Evolutionary conservation across 2,888 invertebrate species (phyloP).

Genomic region (Agonum fuliginosum): DNA sequence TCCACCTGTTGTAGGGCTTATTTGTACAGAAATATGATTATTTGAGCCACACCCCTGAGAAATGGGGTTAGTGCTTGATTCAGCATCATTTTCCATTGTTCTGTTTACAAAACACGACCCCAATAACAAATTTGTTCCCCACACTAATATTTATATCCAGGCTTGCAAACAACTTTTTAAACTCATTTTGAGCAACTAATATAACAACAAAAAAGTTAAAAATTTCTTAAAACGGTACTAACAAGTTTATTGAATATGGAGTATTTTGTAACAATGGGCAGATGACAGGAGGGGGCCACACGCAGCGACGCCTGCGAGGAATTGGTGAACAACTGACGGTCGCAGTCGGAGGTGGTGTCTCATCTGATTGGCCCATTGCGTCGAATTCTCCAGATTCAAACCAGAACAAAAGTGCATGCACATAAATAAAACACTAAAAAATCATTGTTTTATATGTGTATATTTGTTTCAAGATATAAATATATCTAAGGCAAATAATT

Average conservation of each 20-base stretch:
- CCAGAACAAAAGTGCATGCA: not conserved
- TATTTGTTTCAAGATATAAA: slow-evolving; percentile 36
- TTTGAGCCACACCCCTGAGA: slow-evolving; percentile 74
- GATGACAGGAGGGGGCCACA: slow-evolving; percentile 60
- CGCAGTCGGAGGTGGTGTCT: slow-evolving; percentile 21
- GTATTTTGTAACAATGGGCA: slow-evolving; percentile 60
- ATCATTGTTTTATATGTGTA: slow-evolving; percentile 5
- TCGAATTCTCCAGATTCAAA: slow-evolving; percentile 11
- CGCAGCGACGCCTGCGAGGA: slow-evolving; percentile 55
- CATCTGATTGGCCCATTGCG: slow-evolving; percentile 26
- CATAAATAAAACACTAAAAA: not conserved
- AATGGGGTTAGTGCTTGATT: slow-evolving; percentile 72
- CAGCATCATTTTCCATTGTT: slow-evolving; percentile 72
- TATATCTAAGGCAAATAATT: slow-evolving; percentile 41
- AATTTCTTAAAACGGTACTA: slow-evolving; percentile 60
- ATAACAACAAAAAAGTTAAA: slow-evolving; percentile 58
- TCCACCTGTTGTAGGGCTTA: slow-evolving; percentile 89
- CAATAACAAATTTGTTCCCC: slow-evolving; percentile 58
- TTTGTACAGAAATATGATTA: slow-evolving; percentile 72
- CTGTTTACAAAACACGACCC: slow-evolving; percentile 62
- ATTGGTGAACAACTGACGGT: slow-evolving; percentile 30
- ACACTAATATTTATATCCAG: slow-evolving; percentile 40
- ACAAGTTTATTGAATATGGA: slow-evolving; percentile 61
- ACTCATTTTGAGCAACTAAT: slow-evolving; percentile 56
- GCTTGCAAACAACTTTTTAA: slow-evolving; percentile 48